Conservation (phyloP, 2,888 invertebrate species). For the Polydrusus tereticollis region DNA sequence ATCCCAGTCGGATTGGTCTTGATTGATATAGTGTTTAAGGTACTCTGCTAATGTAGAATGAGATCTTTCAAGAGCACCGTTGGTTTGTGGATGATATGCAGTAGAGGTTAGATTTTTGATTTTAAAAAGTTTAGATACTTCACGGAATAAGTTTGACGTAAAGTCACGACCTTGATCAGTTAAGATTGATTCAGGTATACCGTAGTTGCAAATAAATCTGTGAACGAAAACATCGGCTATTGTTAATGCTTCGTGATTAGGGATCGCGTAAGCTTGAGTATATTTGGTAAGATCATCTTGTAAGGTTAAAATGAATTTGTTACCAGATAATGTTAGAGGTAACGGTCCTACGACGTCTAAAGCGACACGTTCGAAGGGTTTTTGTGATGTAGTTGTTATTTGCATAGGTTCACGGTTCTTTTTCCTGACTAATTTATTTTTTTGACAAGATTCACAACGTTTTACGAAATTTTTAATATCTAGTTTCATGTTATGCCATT, state of each 20-base stretch:
- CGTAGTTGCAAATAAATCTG: slow-evolving; percentile 53
- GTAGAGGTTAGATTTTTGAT: slow-evolving; percentile 56
- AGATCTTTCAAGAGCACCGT: slow-evolving; percentile 58
- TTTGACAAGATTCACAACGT: slow-evolving; percentile 52
- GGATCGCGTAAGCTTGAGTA: slow-evolving; percentile 57
- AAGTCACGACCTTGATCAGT: slow-evolving; percentile 50
- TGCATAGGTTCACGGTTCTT: slow-evolving; percentile 56
- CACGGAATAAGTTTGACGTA: slow-evolving; percentile 52
- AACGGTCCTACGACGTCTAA: slow-evolving; percentile 35
- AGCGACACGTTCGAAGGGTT: slow-evolving; percentile 52
- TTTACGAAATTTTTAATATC: slow-evolving; percentile 49
- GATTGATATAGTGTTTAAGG: slow-evolving; percentile 60
- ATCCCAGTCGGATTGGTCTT: slow-evolving; percentile 60
- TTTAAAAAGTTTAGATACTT: slow-evolving; percentile 55
- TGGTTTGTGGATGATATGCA: slow-evolving; percentile 57
- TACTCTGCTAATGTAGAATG: slow-evolving; percentile 59
- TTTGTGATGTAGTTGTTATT: slow-evolving; percentile 56
- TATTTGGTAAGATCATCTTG: slow-evolving; percentile 61
- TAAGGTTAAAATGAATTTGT: slow-evolving; percentile 50
- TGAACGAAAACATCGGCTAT: slow-evolving; percentile 56
- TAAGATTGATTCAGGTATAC: slow-evolving; percentile 48
- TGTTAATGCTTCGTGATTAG: slow-evolving; percentile 59
- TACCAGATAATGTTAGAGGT: slow-evolving; percentile 45
- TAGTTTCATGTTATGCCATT: slow-evolving; percentile 47
- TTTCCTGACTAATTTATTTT: slow-evolving; percentile 51